phyloP scores from a whole-genome alignment of 1,140 invertebrate species.

The Drosophila nannoptera region DNA sequence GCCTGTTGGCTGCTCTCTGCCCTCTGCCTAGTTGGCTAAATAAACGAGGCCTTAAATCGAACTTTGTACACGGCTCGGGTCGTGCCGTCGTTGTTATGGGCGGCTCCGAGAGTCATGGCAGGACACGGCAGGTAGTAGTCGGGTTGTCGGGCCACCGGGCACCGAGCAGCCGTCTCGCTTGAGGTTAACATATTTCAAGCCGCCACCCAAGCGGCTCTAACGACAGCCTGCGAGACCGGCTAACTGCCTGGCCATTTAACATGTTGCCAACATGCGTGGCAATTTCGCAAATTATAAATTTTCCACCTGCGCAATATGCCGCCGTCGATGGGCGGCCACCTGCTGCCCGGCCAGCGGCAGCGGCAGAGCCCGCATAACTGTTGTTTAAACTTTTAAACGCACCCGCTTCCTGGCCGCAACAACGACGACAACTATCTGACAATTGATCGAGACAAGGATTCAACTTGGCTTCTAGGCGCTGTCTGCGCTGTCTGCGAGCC shows the following conservation, averaged over 20 bases:
- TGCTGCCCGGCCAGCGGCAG: constrained; percentile 9
- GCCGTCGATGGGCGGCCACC: background rate
- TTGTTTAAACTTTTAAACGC: constrained; percentile 67
- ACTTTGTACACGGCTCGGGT: constrained; percentile 62
- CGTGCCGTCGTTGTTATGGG: constrained; percentile 22
- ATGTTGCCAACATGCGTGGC: constrained; percentile 70
- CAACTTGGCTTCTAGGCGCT: constrained; percentile 25
- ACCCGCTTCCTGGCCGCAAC: constrained; percentile 56
- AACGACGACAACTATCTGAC: constrained; percentile 55
- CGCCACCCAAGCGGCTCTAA: constrained; percentile 43
- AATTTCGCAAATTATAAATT: constrained; percentile 76
- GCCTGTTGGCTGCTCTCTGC: constrained; percentile 3
- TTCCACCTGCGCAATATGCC: constrained; percentile 73
- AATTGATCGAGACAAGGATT: constrained; percentile 59
- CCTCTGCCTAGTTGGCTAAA: constrained; percentile 56
- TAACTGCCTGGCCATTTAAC: constrained; percentile 68
- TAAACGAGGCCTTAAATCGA: constrained; percentile 78
- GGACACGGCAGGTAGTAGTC: constrained; percentile 17
- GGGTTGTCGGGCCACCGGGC: background rate
- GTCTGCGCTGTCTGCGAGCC: constrained; percentile 19
- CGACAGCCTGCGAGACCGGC: constrained; percentile 24
- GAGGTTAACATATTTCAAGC: constrained; percentile 78
- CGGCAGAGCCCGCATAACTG: constrained; percentile 33
- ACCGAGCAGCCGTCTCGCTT: constrained; percentile 57
- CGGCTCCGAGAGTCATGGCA: background rate